phyloP scores from a whole-genome alignment of 1,140 invertebrate species.

The Magallana angulata region DNA sequence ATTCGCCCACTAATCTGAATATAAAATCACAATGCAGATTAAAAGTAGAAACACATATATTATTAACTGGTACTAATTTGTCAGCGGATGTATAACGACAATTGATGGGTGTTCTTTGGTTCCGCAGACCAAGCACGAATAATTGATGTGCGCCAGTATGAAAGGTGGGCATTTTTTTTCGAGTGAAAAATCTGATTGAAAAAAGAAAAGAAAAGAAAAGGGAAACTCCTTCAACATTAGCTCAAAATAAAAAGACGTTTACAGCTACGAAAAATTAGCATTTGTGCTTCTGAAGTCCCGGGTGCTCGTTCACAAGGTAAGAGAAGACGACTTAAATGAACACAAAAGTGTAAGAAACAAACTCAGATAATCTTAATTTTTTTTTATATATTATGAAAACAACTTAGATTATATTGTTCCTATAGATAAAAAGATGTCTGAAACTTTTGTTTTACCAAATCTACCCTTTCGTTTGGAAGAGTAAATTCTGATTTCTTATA shows the following conservation, averaged over 20 bases:
- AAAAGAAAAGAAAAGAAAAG: not conserved
- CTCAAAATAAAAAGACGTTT: slow-evolving; percentile 2
- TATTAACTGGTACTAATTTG: not conserved
- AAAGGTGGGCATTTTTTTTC: not conserved
- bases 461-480: too few species aligned
- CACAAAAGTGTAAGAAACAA: too few species aligned
- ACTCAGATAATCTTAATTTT: too few species aligned
- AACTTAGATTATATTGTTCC: too few species aligned
- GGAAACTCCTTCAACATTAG: not conserved
- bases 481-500: too few species aligned
- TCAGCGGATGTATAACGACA: not conserved
- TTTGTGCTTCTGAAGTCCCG: not conserved
- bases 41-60: too few species aligned
- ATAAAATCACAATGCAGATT: too few species aligned
- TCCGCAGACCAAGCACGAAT: not conserved
- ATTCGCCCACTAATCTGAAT: too few species aligned
- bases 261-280: not conserved
- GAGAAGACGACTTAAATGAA: not conserved
- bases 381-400: too few species aligned
- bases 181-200: not conserved
- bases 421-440: too few species aligned
- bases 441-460: too few species aligned
- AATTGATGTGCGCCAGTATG: not conserved
- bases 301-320: slow-evolving; percentile 2
- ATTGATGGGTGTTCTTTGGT: not conserved